Base-by-base conservation (phyloP, 2,797 vertebrate species). In the Sphaeramia orbicularis region DNA sequence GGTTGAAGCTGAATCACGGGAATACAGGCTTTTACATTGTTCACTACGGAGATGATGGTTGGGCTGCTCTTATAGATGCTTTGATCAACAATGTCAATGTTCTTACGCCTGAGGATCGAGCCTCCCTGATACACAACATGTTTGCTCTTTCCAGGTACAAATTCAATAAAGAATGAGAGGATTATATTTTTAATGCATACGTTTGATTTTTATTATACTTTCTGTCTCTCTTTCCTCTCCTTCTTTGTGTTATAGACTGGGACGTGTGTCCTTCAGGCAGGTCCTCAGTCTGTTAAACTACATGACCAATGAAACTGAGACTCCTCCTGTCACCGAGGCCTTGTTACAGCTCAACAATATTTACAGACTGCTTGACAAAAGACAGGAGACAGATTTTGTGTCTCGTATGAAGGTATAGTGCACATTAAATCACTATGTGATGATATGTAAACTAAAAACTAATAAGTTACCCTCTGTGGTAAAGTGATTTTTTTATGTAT, bases 21-120 rank as follows among this genome's bases (percentile, higher is more conserved):
- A 96, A 94, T 91, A 94, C 92, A 0, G 98, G 97, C 15, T 99
- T 96, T 91, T 99, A 98, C 74, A 80, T 98, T 7, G 97, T 99
- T 16, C 77, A 99, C 69, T 99, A 99, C 38, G 92, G 85, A 54
- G 69, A 91, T 0, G 78, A 93, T 0, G 94, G 94, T 62, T 98
- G 96, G 96, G 53, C 40, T 2, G 88, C 74, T 0, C 89, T 99
- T 5, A 93, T 81, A 64, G 35, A 82, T 0, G 94, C 95, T 16
- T 56, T 99, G 81, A 86, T 82, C 49, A 71, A 15, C 35, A 83
- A 95, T 10, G 84, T 92, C 45, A 82, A 67, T 2, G 87, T 94
- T 70, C 83, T 99, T 21, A 87, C 94, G 37, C 79, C 88, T n/a
- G 94, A 93, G 69, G 98, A 99, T 84, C 94, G 96, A 78, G 95